phyloP scores from a whole-genome alignment of 2,797 vertebrate species.

The Acanthornis magna region DNA sequence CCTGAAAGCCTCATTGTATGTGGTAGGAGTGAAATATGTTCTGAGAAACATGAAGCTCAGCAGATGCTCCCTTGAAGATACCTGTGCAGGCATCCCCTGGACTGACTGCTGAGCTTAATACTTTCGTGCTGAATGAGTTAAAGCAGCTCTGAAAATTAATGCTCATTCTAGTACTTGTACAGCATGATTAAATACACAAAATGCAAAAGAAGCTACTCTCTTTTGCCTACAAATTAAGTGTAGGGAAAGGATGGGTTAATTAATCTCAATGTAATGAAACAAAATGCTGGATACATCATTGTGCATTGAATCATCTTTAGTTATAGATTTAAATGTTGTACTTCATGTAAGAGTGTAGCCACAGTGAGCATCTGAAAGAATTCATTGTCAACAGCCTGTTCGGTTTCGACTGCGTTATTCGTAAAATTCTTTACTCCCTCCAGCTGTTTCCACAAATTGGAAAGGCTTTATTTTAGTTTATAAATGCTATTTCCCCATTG shows the following conservation, averaged over 20 bases:
- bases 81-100: not conserved
- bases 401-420: not conserved
- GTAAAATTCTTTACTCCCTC: not conserved
- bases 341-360: not conserved
- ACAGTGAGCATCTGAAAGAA: not conserved
- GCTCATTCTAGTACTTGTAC: not conserved
- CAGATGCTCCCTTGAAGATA: not conserved
- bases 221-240: not conserved
- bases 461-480: conserved; percentile 28
- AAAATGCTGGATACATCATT: not conserved
- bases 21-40: not conserved
- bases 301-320: not conserved
- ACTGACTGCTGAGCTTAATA: not conserved
- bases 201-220: not conserved
- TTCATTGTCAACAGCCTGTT: not conserved
- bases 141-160: not conserved
- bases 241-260: not conserved
- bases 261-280: not conserved
- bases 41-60: not conserved
- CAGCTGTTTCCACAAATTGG: conserved; percentile 36
- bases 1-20: not conserved
- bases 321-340: not conserved
- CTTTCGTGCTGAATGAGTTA: not conserved
- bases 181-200: not conserved
- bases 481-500: conserved; percentile 8